Base-by-base conservation (phyloP, 2,797 vertebrate genomes). In the Acanthis flammea region DNA sequence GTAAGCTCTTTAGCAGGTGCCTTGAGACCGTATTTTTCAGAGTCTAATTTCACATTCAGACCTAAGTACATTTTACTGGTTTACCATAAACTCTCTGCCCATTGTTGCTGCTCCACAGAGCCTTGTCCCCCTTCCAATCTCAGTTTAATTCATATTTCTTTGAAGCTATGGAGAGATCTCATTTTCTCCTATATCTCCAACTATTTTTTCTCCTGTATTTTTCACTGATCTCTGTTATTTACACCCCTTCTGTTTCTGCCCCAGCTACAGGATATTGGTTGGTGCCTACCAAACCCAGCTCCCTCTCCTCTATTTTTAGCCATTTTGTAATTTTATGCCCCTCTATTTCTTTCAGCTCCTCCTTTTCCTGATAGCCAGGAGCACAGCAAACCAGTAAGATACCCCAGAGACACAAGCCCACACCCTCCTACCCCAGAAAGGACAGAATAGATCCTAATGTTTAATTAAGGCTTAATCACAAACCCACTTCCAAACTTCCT, bases 1-100 rank as follows among this genome's bases (percentile, higher is more conserved):
- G 90, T 78, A 88, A 95, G 79, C 84, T 73, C 94, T 96, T 96
- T 96, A 96, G 94, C 95, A 93, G 87, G 92, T 91, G 86, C 78
- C 93, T 92, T 70, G 86, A 87, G 89, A 91, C 90, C 24, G 0
- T 77, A 88, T 80, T 90, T 89, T 88, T 83, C 63, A 73, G 81
- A 25, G 87, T 94, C 94, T 93, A 42, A 95, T 96, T 97, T 96
- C 95, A 96, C 85, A 94, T 94, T 91, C 95, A 96, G 95, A 92
- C 95, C 84, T 67, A 55, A 91, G 95, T 48, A 91, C 21, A 1
- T 88, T 96, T 96, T 95, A 96, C 95, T 90, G 96, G 92, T 96
- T 96, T 97, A 94, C 92, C 95, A 96, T 96, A 53, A 95, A 96
- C 78, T 86, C 67, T 27, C 93, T 85, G 86, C 9, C 92, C 87